These are phyloP conservation scores for Eledona agricola DNA, from an alignment of 2,888 invertebrate species.

Conservation along the genomic window DNA sequence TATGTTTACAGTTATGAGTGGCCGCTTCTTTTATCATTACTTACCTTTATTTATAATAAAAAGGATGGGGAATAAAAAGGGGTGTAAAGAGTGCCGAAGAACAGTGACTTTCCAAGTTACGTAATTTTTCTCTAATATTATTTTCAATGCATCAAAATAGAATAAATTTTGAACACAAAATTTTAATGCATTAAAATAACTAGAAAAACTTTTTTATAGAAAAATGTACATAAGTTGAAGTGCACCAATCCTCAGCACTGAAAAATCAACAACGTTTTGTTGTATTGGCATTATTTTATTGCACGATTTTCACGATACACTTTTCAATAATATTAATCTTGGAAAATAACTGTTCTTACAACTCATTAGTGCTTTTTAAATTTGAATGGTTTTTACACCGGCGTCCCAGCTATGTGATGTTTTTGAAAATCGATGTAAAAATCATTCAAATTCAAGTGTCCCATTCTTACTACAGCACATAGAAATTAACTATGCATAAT, in stretches of 20 bases:
- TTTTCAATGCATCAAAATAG: slow-evolving; percentile 56
- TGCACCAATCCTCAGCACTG: slow-evolving; percentile 64
- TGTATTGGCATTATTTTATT: slow-evolving; percentile 59
- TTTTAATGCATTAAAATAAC: slow-evolving; percentile 56
- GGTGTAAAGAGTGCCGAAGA: slow-evolving; percentile 74
- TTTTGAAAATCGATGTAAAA: slow-evolving; percentile 25
- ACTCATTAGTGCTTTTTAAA: slow-evolving; percentile 37
- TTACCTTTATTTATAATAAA: slow-evolving; percentile 14
- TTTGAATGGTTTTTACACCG: slow-evolving; percentile 34
- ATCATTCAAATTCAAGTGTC: slow-evolving; percentile 39
- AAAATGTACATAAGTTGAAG: slow-evolving; percentile 63
- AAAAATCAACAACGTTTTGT: slow-evolving; percentile 52
- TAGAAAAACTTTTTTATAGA: slow-evolving; percentile 51
- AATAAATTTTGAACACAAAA: slow-evolving; percentile 32
- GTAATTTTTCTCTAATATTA: slow-evolving; percentile 59
- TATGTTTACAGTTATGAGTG: no score
- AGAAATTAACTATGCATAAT: slow-evolving; percentile 28
- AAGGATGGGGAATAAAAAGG: slow-evolving; percentile 36
- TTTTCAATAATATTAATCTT: slow-evolving; percentile 55
- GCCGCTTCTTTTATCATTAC: no score
- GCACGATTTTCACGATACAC: slow-evolving; percentile 58
- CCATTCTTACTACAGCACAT: slow-evolving; percentile 31
- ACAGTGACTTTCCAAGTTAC: slow-evolving; percentile 78
- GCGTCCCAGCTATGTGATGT: slow-evolving; percentile 2
- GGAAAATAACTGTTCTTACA: slow-evolving; percentile 65